Evolutionary conservation across 2,797 vertebrate genomes (phyloP).

Genomic region (Sphaeramia orbicularis): DNA sequence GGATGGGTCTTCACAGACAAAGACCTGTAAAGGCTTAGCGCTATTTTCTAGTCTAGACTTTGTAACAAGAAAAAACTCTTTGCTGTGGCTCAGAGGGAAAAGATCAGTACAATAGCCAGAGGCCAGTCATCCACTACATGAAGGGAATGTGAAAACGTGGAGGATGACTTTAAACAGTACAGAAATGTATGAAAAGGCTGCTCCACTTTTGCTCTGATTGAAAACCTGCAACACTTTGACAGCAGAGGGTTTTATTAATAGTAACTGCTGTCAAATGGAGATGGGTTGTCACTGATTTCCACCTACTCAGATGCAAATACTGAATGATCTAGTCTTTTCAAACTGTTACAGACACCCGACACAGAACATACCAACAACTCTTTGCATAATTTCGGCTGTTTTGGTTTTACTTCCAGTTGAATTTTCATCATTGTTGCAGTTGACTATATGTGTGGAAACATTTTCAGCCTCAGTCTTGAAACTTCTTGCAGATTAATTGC

Average conservation of each 20-base stretch:
- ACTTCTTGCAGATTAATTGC: neutral
- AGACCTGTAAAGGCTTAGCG: slow-evolving; percentile 6
- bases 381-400: neutral
- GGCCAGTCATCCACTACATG: neutral
- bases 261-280: slow-evolving; percentile 4
- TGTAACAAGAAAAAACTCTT: slow-evolving; percentile 33
- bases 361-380: neutral
- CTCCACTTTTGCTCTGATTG: neutral
- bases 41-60: slow-evolving; percentile 41
- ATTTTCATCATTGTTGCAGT: neutral
- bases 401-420: neutral
- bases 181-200: slow-evolving; percentile 1
- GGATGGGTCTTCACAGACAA: neutral
- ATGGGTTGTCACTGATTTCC: neutral
- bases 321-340: neutral
- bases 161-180: slow-evolving; percentile 7
- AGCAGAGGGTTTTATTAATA: neutral
- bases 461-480: neutral
- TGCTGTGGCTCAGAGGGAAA: slow-evolving; percentile 24
- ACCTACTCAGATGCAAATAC: neutral
- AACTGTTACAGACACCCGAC: slow-evolving; percentile 1
- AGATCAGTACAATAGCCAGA: slow-evolving; percentile 30
- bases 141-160: slow-evolving; percentile 32
- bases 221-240: neutral
- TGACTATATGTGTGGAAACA: neutral